Conservation (phyloP, 2,888 invertebrate genomes). For the Furcula furcula region DNA sequence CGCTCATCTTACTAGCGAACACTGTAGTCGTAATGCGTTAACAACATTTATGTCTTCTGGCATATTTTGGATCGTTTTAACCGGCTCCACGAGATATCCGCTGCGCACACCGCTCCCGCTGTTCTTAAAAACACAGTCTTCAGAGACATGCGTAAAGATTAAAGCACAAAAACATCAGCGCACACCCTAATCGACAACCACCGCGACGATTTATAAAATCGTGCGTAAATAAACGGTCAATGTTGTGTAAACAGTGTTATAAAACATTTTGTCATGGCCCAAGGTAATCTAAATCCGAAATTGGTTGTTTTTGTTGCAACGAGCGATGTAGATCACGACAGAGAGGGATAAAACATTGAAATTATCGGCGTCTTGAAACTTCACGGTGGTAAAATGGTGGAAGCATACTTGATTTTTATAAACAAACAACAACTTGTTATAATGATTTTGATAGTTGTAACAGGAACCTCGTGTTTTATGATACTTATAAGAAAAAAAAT, state of each 20-base stretch:
- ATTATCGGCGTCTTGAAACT: conserved; percentile 8
- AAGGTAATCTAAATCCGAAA: conserved; percentile 68
- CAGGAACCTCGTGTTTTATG: too few species aligned
- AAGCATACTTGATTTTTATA: too few species aligned
- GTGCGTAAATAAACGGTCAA: conserved; percentile 71
- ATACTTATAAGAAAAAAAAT: too few species aligned
- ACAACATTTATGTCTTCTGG: too few species aligned
- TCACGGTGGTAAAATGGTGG: neutral
- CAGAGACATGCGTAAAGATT: neutral
- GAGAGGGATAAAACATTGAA: conserved; percentile 38
- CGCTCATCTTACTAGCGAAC: too few species aligned
- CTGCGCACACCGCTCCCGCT: too few species aligned
- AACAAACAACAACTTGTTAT: too few species aligned
- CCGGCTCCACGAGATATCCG: too few species aligned
- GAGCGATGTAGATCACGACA: conserved; percentile 58
- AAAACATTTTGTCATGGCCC: conserved; percentile 60
- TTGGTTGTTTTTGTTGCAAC: conserved; percentile 65
- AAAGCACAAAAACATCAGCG: neutral
- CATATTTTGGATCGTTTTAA: too few species aligned
- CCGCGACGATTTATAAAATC: conserved; percentile 55
- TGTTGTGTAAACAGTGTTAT: conserved; percentile 66
- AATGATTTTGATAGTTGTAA: too few species aligned
- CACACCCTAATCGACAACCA: conserved; percentile 23
- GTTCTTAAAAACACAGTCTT: neutral
- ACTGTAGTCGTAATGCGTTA: too few species aligned